Conservation (phyloP, 92 coral and sea anemone genomes). For the Isaurus tuberculatus region DNA sequence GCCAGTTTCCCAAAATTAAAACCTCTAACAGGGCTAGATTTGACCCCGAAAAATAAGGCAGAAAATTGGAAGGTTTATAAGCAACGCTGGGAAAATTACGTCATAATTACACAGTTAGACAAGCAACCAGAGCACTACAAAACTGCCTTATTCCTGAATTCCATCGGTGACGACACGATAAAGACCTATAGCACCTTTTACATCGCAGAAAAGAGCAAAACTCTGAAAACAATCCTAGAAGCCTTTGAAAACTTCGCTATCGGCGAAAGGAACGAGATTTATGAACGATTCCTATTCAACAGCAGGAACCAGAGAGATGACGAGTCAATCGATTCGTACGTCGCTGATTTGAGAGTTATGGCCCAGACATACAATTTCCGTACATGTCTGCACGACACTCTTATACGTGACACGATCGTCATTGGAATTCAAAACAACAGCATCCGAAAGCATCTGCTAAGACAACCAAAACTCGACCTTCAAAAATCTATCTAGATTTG, state of each 20-base stretch:
- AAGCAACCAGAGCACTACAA: constrained; percentile 17
- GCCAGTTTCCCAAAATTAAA: neutral
- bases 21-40: constrained; percentile 18
- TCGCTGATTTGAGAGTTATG: constrained; percentile 35
- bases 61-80: constrained; percentile 35
- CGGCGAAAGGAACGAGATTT: constrained; percentile 44
- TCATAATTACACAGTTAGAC: neutral
- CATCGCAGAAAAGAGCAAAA: constrained; percentile 11
- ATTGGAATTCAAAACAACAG: constrained; percentile 24
- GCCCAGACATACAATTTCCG: constrained; percentile 51
- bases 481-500: constrained; percentile 47
- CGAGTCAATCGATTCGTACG: constrained; percentile 42
- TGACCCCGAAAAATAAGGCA: constrained; percentile 7
- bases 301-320: constrained; percentile 32
- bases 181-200: constrained; percentile 38
- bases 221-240: constrained; percentile 22
- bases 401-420: constrained; percentile 41
- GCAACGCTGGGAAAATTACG: constrained; percentile 3
- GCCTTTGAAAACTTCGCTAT: constrained; percentile 48
- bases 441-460: constrained; percentile 21
- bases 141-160: constrained; percentile 37
- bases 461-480: constrained; percentile 36
- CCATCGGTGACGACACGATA: constrained; percentile 28
- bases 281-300: constrained; percentile 40
- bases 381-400: constrained; percentile 37